These are phyloP conservation scores for Therioaphis trifolii DNA, from an alignment of 2,888 invertebrate genomes.

Conservation along the genomic window DNA sequence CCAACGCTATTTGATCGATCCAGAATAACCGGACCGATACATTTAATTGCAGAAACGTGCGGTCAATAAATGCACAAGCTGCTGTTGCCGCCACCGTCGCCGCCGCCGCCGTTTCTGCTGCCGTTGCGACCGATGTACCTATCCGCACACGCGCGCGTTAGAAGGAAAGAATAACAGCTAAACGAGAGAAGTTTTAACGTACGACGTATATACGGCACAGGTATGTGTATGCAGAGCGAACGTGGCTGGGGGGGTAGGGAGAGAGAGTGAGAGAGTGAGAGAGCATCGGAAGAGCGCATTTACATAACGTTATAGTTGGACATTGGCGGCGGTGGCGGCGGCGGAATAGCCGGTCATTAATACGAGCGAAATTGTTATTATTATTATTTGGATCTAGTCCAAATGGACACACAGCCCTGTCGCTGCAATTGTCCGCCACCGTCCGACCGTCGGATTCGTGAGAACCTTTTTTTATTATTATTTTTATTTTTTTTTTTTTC, in stretches of 20 bases:
- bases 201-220: background rate
- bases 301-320: constrained; percentile 54
- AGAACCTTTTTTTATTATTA: constrained; percentile 31
- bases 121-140: constrained; percentile 8
- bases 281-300: constrained; percentile 12
- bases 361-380: constrained; percentile 43
- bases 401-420: constrained; percentile 6
- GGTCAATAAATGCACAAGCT: constrained; percentile 50
- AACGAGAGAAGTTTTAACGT: constrained; percentile 2
- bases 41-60: constrained; percentile 62
- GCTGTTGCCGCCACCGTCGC: background rate
- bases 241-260: too few species aligned
- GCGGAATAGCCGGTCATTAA: constrained; percentile 34
- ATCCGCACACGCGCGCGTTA: background rate
- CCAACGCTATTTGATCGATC: constrained; percentile 55
- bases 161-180: background rate
- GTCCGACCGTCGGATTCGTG: constrained; percentile 31
- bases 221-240: background rate
- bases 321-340: background rate
- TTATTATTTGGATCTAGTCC: constrained; percentile 52
- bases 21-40: constrained; percentile 62
- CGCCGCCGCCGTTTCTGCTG: too few species aligned
- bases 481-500: too few species aligned
- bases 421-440: constrained; percentile 5
- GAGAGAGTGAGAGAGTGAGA: background rate